These are phyloP conservation scores for Thalassaphorura encarpata DNA, from an alignment of 1,140 invertebrate genomes.

Conservation along the genomic window DNA sequence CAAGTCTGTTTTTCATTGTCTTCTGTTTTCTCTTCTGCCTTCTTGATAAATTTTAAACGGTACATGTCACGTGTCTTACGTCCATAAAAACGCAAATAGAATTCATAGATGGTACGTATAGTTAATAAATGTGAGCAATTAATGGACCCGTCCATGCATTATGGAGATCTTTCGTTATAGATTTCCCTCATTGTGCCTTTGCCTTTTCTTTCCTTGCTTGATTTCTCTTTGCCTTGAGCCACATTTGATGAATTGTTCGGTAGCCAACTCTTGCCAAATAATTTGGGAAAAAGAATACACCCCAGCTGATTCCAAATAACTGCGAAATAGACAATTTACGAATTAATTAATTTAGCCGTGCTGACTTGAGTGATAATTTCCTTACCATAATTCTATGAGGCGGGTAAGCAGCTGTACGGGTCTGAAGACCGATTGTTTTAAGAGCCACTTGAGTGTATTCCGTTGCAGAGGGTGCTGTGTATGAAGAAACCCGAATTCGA, in stretches of 20 bases:
- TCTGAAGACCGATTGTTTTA: constrained; percentile 61
- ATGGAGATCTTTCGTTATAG: no score
- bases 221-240: constrained; percentile 32
- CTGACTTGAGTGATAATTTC: background rate
- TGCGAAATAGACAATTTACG: constrained; percentile 2
- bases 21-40: no score
- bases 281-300: constrained; percentile 32
- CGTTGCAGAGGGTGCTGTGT: constrained; percentile 66
- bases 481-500: constrained; percentile 64
- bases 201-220: no score
- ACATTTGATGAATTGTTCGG: constrained; percentile 31
- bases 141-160: no score
- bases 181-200: no score
- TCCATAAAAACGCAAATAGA: no score
- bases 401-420: constrained; percentile 63
- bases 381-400: constrained; percentile 58
- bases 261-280: constrained; percentile 27
- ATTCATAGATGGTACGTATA: no score
- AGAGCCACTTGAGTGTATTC: constrained; percentile 67
- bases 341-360: background rate
- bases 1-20: no score
- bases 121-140: no score
- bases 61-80: no score
- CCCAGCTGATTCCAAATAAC: constrained; percentile 32
- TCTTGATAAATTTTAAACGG: no score